Base-by-base conservation (phyloP, 2,113 vertebrate genomes). In the Gambusia holbrooki region DNA sequence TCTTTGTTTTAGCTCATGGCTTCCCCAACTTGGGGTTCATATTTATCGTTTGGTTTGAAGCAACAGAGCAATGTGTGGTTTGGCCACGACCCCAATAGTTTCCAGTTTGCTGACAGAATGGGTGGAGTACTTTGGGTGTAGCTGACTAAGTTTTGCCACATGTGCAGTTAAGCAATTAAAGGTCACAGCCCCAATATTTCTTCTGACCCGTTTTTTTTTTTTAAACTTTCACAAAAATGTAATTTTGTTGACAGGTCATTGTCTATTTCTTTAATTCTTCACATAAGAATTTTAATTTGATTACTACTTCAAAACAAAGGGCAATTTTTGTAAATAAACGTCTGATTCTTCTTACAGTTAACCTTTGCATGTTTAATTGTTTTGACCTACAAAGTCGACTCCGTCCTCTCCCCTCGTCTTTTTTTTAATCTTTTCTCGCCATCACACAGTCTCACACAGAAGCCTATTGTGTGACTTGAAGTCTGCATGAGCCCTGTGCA, bases 381-480 rank as follows among this genome's bases (percentile, higher is more conserved):
- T 62, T 77, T 63, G 4, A 76, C 63, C 75, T 70, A 65, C 64
- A 75, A 62, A 78, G 60, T 74, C 19, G 70, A 11, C 54, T 63
- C 71, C 40, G 45, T 17, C 37, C 76, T 62, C 51, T 58, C 68
- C 73, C 62, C 65, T 17, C 29, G 60, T 15, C 45, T 17, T 17
- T 17, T 48, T 19, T 19, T 83, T 73, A 78, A 83, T 87, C 82
- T 84, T 69, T 80, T 51, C 80, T 70, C 74, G 28, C 60, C 74
- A 76, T 87, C 77, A 58, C 32, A 64, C 64, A 19, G 33, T 40
- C 78, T 69, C 71, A 76, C 76, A 90, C 84, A 91, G 84, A 83
- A 84, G 86, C 76, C 85, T 83, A 80, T 93, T 90, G 92, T 91
- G 51, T 77, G 76, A 86, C 75, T 79, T 89, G 67, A 77, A 35